Evolutionary conservation across 2,888 invertebrate species (phyloP), one percentile per base, ranked within the genome.

Genomic region (Perizoma flavofasciatum): DNA sequence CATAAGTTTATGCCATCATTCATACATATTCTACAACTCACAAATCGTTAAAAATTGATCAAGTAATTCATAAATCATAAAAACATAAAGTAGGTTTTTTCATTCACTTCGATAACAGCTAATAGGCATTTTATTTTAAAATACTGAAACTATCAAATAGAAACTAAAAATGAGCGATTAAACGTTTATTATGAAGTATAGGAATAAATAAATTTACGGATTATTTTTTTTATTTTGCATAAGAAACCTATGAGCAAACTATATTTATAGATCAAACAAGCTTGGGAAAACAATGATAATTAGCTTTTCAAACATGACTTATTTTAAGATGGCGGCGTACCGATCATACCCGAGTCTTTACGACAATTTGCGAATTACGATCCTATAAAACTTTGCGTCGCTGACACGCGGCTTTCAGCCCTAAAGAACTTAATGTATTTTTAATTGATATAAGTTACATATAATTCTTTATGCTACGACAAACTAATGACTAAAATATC

Each of bases 281-380:
- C 69, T 70, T 62, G 70, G 68, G 63, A 72, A 72, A 73, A 78
- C 79, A 81, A 78, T 75, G 73, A 72, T 72, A 72, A 68, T 72
- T 68, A 70, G 66, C 69, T 75, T 75, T 82, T 81, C 71, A 75
- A 78, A 79, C 74, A 68, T 72, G 70, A 77, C 78, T 81, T 86
- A 85, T 83, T 84, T 84, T 81, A 82, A 84, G 79, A 83, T 80
- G 80, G 79, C 79, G 80, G 79, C 79, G 80, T 76, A 80, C 76
- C 76, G 80, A 82, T 72, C 74, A 66, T 68, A 66, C 67, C 72
- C 75, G 78, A 78, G 70, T 73, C 75, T 85, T 85, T 82, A 85
- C 82, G 83, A 80, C 72, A 68, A 79, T 78, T 81, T 73, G 81
- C 83, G 78, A 87, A 81, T 86, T 85, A 85, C 75, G 82, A 80